Evolutionary conservation across 1,140 invertebrate genomes (phyloP).

Genomic region (Brachionus rubens): DNA sequence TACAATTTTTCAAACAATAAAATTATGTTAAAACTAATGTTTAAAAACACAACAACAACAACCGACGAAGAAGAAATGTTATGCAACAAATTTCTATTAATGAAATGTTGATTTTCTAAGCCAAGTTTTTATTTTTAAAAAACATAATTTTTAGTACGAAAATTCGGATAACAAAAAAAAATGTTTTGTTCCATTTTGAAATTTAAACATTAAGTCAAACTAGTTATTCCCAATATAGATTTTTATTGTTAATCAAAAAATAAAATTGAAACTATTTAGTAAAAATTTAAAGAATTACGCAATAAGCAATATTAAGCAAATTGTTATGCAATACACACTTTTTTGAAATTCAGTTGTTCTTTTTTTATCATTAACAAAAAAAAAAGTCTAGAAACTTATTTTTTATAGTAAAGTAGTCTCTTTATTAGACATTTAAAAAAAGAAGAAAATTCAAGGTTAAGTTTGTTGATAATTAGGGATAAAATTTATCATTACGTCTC

Average conservation of each 20-base stretch:
- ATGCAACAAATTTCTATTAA: constrained; percentile 26
- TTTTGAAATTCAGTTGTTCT: neutral
- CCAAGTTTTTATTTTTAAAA: neutral
- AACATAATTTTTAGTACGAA: constrained; percentile 36
- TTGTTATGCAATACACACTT: constrained; percentile 8
- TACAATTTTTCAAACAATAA: neutral
- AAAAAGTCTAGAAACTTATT: too few species aligned
- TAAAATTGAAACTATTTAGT: too few species aligned
- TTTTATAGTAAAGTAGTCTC: too few species aligned
- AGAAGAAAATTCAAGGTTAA: too few species aligned
- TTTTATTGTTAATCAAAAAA: too few species aligned
- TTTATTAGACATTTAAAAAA: too few species aligned
- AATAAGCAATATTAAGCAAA: neutral
- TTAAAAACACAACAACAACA: neutral
- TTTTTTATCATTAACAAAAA: too few species aligned
- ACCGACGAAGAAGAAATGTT: neutral
- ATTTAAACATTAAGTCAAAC: too few species aligned
- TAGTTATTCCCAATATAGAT: too few species aligned
- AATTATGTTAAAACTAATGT: neutral
- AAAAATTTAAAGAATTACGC: neutral
- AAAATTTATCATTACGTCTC: too few species aligned
- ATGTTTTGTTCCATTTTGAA: neutral
- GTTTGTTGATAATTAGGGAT: too few species aligned
- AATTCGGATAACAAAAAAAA: neutral
- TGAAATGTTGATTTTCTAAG: neutral